Base-by-base conservation (phyloP, 2,888 invertebrate species). In the Gerris lacustris region DNA sequence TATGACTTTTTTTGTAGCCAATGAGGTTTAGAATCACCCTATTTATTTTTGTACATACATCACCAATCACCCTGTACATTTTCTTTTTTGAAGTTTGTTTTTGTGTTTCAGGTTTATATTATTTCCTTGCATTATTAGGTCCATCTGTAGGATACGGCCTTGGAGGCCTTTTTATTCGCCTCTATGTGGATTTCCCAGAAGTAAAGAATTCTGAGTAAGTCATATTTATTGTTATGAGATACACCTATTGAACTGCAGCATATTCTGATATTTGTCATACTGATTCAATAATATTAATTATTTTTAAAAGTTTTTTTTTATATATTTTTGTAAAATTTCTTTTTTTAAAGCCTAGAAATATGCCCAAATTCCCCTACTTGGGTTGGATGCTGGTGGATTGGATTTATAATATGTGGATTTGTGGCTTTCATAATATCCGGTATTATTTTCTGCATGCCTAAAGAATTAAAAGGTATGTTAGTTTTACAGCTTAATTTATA, bases 301-400 rank as follows among this genome's bases (percentile, higher is more conserved):
- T 66, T 18, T 66, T n/a, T 15, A 66, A 66, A 55, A 15, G 55
- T 15, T 55, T 55, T 55, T 55, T 55, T 55, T 7, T 47, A 47
- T 55, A 55, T 55, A 55, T 55, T 55, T 55, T 55, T 55, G 9
- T 15, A 11, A 1, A 55, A 63, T 63, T 47, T 67, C n/a, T n/a
- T 71, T 44, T 67, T 72, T 78, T 79, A n/a, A 81, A 90, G 90
- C 75, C 80, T 88, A 72, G 87, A 88, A 6, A 81, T 89, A 72
- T 88, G 88, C 6, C 86, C 88, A 0, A 82, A 84, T 71, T 89
- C 88, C 77, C 88, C 88, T 44, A 85, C 87, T 9, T 92, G 92
- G 92, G 87, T 92, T 69, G 92, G 92, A 43, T 91, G 91, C 44
- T 92, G 92, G 92, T 92, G 92, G 92, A 83, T 91, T 68, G 91